These are phyloP conservation scores for Sardinella longiceps DNA, from an alignment of 2,797 vertebrate genomes.

Conservation along the genomic window DNA sequence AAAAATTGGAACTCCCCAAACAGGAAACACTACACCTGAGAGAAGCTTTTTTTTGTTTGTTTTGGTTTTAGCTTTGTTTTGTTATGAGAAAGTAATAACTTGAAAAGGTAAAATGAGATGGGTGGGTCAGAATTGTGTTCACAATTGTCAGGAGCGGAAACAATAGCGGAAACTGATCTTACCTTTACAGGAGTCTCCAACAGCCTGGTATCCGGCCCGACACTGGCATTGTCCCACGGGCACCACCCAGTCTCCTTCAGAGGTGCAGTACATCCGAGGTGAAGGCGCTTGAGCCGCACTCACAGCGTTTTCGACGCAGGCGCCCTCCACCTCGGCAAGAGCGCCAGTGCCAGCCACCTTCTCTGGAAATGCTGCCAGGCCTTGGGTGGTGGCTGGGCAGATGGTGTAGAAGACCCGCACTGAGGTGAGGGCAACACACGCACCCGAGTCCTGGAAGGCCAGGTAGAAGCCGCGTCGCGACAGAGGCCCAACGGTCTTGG, in stretches of 20 bases:
- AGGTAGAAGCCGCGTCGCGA: slow-evolving; percentile 89
- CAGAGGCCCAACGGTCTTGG: slow-evolving; percentile 79
- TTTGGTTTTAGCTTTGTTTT: no score
- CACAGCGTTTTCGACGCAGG: slow-evolving; percentile 82
- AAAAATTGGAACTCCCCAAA: neutral
- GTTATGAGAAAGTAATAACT: no score
- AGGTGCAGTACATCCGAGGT: slow-evolving; percentile 88
- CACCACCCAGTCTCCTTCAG: slow-evolving; percentile 92
- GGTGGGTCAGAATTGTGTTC: neutral
- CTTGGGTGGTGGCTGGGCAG: slow-evolving; percentile 80
- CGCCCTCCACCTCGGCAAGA: slow-evolving; percentile 81
- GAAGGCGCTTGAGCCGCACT: slow-evolving; percentile 73
- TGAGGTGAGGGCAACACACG: slow-evolving; percentile 89
- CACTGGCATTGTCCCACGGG: slow-evolving; percentile 91
- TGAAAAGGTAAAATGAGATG: neutral
- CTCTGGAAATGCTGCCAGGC: slow-evolving; percentile 87
- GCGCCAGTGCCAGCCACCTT: slow-evolving; percentile 79
- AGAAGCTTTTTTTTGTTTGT: no score
- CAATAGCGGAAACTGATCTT: slow-evolving; percentile 55
- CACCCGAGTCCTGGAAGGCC: slow-evolving; percentile 93
- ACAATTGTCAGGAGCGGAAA: neutral
- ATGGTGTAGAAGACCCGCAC: slow-evolving; percentile 92
- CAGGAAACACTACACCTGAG: neutral
- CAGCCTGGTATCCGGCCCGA: slow-evolving; percentile 81
- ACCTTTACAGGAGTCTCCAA: slow-evolving; percentile 85